A percentile compares a stretch with the other conserved stretches of the same genome.
phyloP scores from a whole-genome alignment of 2,888 invertebrate genomes.

The Diploptera punctata region DNA sequence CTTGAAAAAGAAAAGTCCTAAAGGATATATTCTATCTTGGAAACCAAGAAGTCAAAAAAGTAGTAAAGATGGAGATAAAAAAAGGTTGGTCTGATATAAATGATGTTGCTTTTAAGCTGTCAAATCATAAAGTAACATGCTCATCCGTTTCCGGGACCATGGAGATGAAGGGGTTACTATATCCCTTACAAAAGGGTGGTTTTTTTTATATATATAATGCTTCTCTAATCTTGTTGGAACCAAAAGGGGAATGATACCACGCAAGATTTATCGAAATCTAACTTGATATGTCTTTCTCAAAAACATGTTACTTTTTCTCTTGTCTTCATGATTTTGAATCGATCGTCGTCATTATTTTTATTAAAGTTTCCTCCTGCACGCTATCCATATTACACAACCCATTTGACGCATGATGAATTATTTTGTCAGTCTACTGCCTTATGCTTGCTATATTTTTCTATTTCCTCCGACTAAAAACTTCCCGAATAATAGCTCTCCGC shows the following conservation, averaged over 20 bases:
- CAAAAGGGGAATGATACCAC: not conserved
- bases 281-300: not conserved
- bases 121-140: conserved; percentile 16
- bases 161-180: conserved; percentile 1
- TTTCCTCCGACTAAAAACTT: too few species aligned
- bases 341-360: not conserved
- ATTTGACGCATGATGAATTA: too few species aligned
- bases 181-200: not conserved
- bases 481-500: too few species aligned
- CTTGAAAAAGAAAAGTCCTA: too few species aligned
- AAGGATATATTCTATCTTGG: too few species aligned
- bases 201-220: conserved; percentile 15
- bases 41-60: too few species aligned
- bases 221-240: conserved; percentile 1
- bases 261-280: not conserved
- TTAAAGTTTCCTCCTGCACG: not conserved
- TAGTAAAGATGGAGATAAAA: not conserved
- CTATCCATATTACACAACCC: not conserved
- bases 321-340: not conserved
- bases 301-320: not conserved
- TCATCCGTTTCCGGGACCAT: conserved; percentile 5
- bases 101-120: conserved; percentile 12
- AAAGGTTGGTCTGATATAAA: not conserved
- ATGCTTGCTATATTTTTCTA: too few species aligned
- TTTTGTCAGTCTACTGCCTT: too few species aligned